These are phyloP conservation scores for Tricholauxania praeusta DNA, from an alignment of 2,888 invertebrate species.

Conservation along the genomic window DNA sequence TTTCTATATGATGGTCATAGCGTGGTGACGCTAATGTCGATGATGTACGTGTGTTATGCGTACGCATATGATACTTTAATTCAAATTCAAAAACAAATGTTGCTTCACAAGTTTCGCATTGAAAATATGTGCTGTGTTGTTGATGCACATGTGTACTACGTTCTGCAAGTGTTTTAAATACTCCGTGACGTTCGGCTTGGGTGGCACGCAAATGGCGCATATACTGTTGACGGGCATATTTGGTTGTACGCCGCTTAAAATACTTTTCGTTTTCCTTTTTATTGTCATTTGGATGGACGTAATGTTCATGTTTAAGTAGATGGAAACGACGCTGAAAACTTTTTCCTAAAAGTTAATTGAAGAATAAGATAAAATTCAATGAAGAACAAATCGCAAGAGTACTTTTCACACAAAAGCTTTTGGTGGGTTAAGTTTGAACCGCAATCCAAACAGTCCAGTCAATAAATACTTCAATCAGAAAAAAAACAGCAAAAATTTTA, in stretches of 20 bases:
- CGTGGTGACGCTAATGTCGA: constrained; percentile 6
- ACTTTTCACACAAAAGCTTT: no score
- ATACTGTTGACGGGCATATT: constrained; percentile 15
- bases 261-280: constrained; percentile 1
- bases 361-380: not conserved
- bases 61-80: constrained; percentile 43
- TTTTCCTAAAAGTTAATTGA: constrained; percentile 31
- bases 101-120: constrained; percentile 34
- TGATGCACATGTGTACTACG: constrained; percentile 15
- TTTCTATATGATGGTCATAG: constrained; percentile 7
- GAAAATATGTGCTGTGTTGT: constrained; percentile 27
- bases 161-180: constrained; percentile 19
- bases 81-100: constrained; percentile 40
- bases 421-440: no score
- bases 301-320: constrained; percentile 40
- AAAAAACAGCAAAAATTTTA: no score
- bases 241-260: constrained; percentile 19
- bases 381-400: not conserved
- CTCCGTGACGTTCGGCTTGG: constrained; percentile 20
- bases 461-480: no score
- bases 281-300: constrained; percentile 33
- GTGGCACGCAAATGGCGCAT: constrained; percentile 21
- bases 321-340: constrained; percentile 38
- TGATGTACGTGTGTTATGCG: constrained; percentile 28
- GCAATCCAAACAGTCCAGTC: no score